Conservation (phyloP, 37 sponge, comb jelly and placozoan species). For the Chondrilla cf. caribensis region DNA sequence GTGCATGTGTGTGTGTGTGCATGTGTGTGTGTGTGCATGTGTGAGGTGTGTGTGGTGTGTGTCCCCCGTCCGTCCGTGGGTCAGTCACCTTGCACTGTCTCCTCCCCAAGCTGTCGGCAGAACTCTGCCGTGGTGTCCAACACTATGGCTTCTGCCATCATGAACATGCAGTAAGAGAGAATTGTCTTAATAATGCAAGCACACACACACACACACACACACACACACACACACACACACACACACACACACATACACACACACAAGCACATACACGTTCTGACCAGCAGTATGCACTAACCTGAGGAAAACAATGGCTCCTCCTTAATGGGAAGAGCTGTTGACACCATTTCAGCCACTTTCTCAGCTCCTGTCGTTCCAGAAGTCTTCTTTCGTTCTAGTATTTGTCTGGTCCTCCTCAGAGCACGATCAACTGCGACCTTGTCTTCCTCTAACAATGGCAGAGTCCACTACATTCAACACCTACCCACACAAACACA, state of each 20-base stretch:
- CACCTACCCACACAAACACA: background rate
- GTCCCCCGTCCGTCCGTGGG: too few relatives aligned
- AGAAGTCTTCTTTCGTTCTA: background rate
- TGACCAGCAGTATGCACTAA: too few relatives aligned
- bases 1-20: background rate
- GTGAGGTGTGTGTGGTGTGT: slow-evolving; percentile 10
- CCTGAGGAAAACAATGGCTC: too few relatives aligned
- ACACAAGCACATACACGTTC: too few relatives aligned
- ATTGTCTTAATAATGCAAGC: too few relatives aligned
- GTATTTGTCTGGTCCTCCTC: slow-evolving; percentile 47
- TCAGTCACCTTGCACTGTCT: background rate
- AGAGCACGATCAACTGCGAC: slow-evolving; percentile 42
- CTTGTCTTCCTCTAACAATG: slow-evolving; percentile 37
- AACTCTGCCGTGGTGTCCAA: slow-evolving; percentile 81
- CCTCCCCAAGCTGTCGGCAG: slow-evolving; percentile 66
- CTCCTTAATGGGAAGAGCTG: too few relatives aligned
- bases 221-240: too few relatives aligned
- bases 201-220: too few relatives aligned
- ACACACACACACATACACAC: too few relatives aligned
- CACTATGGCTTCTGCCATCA: slow-evolving; percentile 57
- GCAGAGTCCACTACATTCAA: too few relatives aligned
- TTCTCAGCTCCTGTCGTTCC: slow-evolving; percentile 39
- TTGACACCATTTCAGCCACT: slow-evolving; percentile 40
- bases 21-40: background rate
- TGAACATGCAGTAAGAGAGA: too few relatives aligned